Evolutionary conservation across 2,888 invertebrate genomes (phyloP), one percentile per base, ranked within the genome.

Genomic region (Glaucopsyche alexis): DNA sequence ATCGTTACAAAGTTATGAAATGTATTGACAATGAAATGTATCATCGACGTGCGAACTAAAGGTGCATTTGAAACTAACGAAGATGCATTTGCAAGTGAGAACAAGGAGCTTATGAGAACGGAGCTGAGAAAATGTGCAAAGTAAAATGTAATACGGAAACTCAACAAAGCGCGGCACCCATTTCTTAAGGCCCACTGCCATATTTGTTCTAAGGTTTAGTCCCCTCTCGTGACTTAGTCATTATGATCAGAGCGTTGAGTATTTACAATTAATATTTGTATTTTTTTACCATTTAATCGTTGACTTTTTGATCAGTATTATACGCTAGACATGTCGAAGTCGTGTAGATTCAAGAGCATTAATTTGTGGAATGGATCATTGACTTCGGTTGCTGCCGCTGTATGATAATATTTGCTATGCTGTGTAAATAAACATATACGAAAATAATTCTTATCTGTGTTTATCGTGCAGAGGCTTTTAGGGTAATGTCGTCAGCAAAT

Each of bases 171-270:
- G 60, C 29, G 29, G 14, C 60, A 60, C 60, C 29, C 16, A 16
- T 52, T 9, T 60, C 55, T 9, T 19, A n/a, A 60, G 55, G 52
- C 52, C 16, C 19, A 55, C 55, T 55, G 16, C 29, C 60, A 60
- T 60, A 60, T 60, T 6, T 29, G 60, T 60, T 60, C 29, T 60
- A 60, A 60, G 60, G 60, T 60, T 38, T 60, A 60, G 29, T 60
- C 60, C 29, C 60, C 60, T 60, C 29, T 60, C 29, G 60, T 7
- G 29, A 29, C 14, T 60, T 60, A 38, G 38, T 60, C 29, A 60
- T 29, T 29, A 60, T 13, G 6, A 14, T 5, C 29, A 1, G 13
- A 29, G 13, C 29, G 29, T 11, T 13, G 8, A 47, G 29, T 60
- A 13, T 60, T 29, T 13, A 13, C 13, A 60, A 13, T 60, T 29